Evolutionary conservation across 2,888 invertebrate genomes (phyloP).

Genomic region (Drosophila tanythrix): DNA sequence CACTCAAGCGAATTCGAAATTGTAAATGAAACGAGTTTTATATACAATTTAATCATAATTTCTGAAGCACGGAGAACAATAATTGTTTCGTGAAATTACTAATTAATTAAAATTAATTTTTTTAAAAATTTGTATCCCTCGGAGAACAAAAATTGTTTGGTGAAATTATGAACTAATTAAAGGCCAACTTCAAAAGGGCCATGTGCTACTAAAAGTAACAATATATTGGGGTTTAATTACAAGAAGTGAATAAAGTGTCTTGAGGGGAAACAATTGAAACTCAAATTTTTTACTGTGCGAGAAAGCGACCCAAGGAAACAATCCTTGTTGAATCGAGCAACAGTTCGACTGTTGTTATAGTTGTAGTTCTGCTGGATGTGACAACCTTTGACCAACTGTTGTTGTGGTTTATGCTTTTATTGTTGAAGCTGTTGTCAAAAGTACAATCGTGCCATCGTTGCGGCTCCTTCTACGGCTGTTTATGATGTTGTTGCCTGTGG

Average conservation of each 20-base stretch:
- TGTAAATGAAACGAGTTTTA: background rate
- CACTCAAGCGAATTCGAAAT: background rate
- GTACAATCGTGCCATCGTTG: conserved; percentile 28
- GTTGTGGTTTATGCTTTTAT: conserved; percentile 6
- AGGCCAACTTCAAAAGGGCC: background rate
- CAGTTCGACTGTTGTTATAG: conserved; percentile 30
- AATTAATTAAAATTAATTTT: background rate
- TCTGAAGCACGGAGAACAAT: background rate
- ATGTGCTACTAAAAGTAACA: background rate
- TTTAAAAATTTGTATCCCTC: background rate
- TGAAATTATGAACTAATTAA: background rate
- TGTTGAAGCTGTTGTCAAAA: conserved; percentile 26
- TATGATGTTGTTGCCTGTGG: conserved; percentile 9
- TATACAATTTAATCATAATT: background rate
- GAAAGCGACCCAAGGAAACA: background rate
- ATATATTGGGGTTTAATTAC: background rate
- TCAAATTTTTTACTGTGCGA: background rate
- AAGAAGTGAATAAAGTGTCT: background rate
- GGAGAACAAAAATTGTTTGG: background rate
- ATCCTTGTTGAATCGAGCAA: conserved; percentile 43
- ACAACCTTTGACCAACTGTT: conserved; percentile 21
- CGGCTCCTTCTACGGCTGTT: conserved; percentile 3
- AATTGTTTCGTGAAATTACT: background rate
- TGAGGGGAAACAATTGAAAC: background rate
- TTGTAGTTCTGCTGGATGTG: conserved; percentile 18